These are phyloP conservation scores for Hydropsyche betteni DNA, from an alignment of 2,888 invertebrate genomes.

Conservation along the genomic window DNA sequence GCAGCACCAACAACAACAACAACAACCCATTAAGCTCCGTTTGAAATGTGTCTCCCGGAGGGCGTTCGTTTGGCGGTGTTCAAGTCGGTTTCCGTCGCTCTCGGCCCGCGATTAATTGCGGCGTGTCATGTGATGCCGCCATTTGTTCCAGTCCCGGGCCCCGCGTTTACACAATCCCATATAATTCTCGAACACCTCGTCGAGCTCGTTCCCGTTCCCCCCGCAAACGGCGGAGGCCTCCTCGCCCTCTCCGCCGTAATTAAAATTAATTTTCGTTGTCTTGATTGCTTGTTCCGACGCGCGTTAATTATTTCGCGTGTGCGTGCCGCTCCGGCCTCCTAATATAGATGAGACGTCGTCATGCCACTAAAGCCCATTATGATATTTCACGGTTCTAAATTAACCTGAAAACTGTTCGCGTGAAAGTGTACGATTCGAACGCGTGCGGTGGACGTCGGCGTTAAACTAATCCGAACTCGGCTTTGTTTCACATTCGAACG, in stretches of 20 bases:
- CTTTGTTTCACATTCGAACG: too few species aligned
- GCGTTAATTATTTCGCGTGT: slow-evolving; percentile 20
- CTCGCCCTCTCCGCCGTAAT: slow-evolving; percentile 2
- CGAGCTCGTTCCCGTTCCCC: not conserved
- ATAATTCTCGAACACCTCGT: slow-evolving; percentile 14
- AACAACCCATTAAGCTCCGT: slow-evolving; percentile 35
- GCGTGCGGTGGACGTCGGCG: too few species aligned
- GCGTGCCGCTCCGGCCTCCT: not conserved
- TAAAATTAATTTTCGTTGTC: slow-evolving; percentile 36
- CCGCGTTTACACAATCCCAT: slow-evolving; percentile 31
- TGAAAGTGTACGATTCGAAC: too few species aligned
- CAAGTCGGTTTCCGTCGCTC: slow-evolving; percentile 34
- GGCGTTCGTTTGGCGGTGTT: slow-evolving; percentile 13
- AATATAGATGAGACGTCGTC: not conserved
- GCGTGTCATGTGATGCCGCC: slow-evolving; percentile 38
- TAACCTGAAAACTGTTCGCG: too few species aligned
- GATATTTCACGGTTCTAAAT: too few species aligned
- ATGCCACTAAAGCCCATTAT: not conserved
- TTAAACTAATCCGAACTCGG: too few species aligned
- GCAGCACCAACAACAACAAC: slow-evolving; percentile 3
- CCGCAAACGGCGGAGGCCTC: not conserved
- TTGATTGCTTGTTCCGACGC: slow-evolving; percentile 32
- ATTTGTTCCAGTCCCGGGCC: slow-evolving; percentile 27
- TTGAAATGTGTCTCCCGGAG: slow-evolving; percentile 32
- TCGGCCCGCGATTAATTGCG: slow-evolving; percentile 37